These are phyloP conservation scores for Venustoraphidia nigricollis DNA, from an alignment of 2,888 invertebrate species.

Conservation along the genomic window DNA sequence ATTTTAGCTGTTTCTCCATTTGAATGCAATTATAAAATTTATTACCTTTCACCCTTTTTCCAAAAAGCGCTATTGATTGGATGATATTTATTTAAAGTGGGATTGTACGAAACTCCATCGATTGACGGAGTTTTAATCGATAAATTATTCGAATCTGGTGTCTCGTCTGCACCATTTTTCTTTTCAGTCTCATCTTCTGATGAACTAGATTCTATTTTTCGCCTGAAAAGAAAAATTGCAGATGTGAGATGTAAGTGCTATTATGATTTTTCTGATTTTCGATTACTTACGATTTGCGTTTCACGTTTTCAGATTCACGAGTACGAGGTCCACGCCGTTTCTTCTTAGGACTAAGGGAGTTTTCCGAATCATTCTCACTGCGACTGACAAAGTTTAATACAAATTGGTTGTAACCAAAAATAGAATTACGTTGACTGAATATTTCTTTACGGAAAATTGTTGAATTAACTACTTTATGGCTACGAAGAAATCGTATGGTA, in stretches of 20 bases:
- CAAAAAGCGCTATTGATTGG: conserved; percentile 74
- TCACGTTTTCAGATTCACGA: too few species aligned
- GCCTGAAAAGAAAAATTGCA: not conserved
- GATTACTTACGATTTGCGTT: too few species aligned
- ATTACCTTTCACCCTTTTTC: conserved; percentile 49
- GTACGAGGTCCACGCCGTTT: too few species aligned
- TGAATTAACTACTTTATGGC: too few species aligned
- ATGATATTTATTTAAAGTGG: conserved; percentile 56
- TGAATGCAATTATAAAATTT: not conserved
- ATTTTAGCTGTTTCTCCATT: not conserved
- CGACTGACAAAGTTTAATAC: too few species aligned
- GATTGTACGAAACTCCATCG: conserved; percentile 44
- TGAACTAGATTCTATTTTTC: conserved; percentile 2
- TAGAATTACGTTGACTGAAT: too few species aligned
- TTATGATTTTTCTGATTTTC: conserved; percentile 7
- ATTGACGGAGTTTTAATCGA: conserved; percentile 12
- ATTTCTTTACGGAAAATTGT: too few species aligned
- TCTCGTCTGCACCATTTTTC: conserved; percentile 10
- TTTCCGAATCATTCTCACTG: too few species aligned
- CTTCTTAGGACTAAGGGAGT: too few species aligned
- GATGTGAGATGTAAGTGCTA: not conserved
- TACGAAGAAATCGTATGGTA: conserved; percentile 1
- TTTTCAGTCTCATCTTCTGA: conserved; percentile 8
- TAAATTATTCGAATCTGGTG: conserved; percentile 10
- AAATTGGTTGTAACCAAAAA: too few species aligned